Evolutionary conservation across 2,888 invertebrate species (phyloP).

Genomic region (Napeogenes sylphis): DNA sequence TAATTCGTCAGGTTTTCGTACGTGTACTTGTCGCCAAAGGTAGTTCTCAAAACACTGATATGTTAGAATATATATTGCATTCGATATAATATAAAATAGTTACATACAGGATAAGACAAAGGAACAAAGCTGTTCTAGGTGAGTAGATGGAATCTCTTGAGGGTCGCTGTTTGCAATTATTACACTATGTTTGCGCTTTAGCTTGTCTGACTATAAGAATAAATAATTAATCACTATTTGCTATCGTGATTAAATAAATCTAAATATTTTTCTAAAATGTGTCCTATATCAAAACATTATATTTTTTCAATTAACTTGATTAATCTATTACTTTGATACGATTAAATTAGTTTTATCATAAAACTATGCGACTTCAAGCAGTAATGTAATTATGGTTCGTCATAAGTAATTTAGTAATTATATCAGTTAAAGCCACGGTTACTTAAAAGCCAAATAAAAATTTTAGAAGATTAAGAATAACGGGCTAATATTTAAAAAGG

Average conservation of each 20-base stretch:
- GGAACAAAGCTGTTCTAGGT: slow-evolving; percentile 51
- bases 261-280: too few relatives aligned
- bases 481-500: too few relatives aligned
- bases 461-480: too few relatives aligned
- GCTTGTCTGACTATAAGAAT: slow-evolving; percentile 25
- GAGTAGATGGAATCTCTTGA: slow-evolving; percentile 47
- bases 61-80: too few relatives aligned
- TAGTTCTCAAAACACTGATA: too few relatives aligned
- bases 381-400: slow-evolving; percentile 64
- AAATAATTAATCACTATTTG: slow-evolving; percentile 11
- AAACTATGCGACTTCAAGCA: slow-evolving; percentile 45
- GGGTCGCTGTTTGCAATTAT: slow-evolving; percentile 28
- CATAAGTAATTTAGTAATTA: slow-evolving; percentile 69
- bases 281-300: too few relatives aligned
- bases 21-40: too few relatives aligned
- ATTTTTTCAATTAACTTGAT: too few relatives aligned
- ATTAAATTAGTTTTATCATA: too few relatives aligned
- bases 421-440: slow-evolving; percentile 54
- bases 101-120: slow-evolving; percentile 50
- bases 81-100: too few relatives aligned
- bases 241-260: background rate
- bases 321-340: too few relatives aligned
- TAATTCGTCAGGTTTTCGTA: too few relatives aligned
- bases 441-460: slow-evolving; percentile 44
- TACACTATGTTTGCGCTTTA: slow-evolving; percentile 25